Percentiles rank a stretch among this genome's conserved stretches.
phyloP scores from a whole-genome alignment of 2,888 invertebrate genomes.

The Hirtodrosophila cameraria region DNA sequence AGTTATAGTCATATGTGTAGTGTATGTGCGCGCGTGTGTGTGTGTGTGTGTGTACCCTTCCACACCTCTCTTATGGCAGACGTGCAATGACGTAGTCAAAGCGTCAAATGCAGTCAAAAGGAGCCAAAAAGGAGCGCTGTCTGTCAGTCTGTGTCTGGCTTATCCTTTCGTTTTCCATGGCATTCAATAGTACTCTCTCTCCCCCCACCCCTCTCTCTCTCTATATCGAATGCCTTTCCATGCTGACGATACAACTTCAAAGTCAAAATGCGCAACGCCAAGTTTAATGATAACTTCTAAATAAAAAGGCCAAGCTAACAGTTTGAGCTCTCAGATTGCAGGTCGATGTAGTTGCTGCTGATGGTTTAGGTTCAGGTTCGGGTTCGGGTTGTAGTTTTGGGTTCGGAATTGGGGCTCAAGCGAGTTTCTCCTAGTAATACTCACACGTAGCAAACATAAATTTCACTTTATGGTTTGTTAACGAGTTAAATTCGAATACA shows the following conservation, averaged over 20 bases:
- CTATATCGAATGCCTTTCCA: background rate
- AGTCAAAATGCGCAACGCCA: conserved; percentile 58
- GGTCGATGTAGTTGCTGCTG: conserved; percentile 16
- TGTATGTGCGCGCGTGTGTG: conserved; percentile 1
- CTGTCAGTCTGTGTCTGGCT: conserved; percentile 32
- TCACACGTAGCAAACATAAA: conserved; percentile 72
- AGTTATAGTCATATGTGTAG: conserved; percentile 63
- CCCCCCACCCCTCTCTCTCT: background rate
- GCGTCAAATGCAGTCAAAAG: conserved; percentile 69
- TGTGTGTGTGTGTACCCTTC: conserved; percentile 5
- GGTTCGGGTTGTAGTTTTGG: too few relatives aligned
- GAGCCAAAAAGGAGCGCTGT: conserved; percentile 26
- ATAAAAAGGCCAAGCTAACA: conserved; percentile 52
- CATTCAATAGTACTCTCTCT: conserved; percentile 35
- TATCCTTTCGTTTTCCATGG: conserved; percentile 69
- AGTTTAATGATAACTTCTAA: conserved; percentile 68
- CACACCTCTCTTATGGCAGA: conserved; percentile 34
- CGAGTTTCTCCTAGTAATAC: conserved; percentile 33
- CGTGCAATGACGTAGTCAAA: conserved; percentile 75
- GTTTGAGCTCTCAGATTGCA: conserved; percentile 52
- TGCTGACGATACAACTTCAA: conserved; percentile 52
- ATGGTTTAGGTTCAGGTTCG: background rate
- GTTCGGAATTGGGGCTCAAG: background rate
- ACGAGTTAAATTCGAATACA: conserved; percentile 77
- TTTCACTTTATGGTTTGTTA: conserved; percentile 76